Percentiles rank a stretch among this genome's conserved stretches.
Evolutionary conservation across 2,113 vertebrate genomes (phyloP).

Genomic region (Stomatorhinus ivindoensis): DNA sequence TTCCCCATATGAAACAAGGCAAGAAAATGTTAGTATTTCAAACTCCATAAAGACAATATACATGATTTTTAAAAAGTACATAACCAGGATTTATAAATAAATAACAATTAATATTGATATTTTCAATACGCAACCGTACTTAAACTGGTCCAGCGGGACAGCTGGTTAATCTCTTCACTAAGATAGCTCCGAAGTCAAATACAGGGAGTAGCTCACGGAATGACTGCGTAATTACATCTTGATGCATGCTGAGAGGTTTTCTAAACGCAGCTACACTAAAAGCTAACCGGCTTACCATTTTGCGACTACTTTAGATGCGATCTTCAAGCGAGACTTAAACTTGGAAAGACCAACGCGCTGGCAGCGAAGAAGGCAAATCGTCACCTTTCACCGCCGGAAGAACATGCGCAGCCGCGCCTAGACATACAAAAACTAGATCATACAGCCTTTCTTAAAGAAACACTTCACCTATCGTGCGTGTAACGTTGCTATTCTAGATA

Average conservation of each 20-base stretch:
- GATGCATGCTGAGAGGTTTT: neutral
- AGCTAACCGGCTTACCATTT: neutral
- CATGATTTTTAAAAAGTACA: neutral
- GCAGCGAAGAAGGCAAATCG: neutral
- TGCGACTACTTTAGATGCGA: neutral
- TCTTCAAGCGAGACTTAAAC: neutral
- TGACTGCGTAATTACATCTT: neutral
- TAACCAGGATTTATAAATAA: neutral
- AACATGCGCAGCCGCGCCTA: neutral
- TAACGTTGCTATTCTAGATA: neutral
- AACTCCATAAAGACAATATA: neutral
- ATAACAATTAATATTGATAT: neutral
- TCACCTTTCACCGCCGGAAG: conserved; percentile 15
- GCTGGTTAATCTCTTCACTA: neutral
- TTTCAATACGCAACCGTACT: neutral
- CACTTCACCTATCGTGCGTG: neutral
- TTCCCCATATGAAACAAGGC: neutral
- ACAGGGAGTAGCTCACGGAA: neutral
- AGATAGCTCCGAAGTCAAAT: neutral
- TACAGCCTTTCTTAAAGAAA: neutral
- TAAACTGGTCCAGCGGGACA: neutral
- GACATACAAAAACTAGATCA: neutral
- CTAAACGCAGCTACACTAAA: neutral
- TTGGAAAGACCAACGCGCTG: neutral
- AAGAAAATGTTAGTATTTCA: neutral